Evolutionary conservation across 2,113 vertebrate genomes (phyloP).

Genomic region (Synodontis membranacea): DNA sequence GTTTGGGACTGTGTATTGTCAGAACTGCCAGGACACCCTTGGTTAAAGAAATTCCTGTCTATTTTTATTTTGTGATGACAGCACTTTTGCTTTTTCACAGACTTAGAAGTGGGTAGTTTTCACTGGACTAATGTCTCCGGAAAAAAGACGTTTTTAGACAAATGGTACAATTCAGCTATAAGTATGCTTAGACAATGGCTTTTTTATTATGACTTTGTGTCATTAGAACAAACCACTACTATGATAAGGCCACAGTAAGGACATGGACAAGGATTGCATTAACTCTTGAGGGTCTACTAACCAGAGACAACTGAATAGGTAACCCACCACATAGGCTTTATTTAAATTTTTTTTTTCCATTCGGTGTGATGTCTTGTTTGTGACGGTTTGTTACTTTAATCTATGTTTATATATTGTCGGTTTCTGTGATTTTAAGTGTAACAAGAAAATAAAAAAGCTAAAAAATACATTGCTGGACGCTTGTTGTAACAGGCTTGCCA

Average conservation of each 20-base stretch:
- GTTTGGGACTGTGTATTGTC: not conserved
- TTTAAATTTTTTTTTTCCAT: not conserved
- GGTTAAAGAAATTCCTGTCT: not conserved
- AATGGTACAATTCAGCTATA: not conserved
- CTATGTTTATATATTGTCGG: too few relatives aligned
- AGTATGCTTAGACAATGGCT: not conserved
- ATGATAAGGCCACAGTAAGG: not conserved
- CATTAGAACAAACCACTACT: not conserved
- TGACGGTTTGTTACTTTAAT: too few relatives aligned
- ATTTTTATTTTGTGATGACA: not conserved
- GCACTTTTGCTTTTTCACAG: not conserved
- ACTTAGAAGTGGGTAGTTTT: not conserved
- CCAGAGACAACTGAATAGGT: not conserved
- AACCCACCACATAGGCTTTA: not conserved
- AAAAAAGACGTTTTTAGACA: not conserved
- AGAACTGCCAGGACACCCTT: not conserved
- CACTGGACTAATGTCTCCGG: not conserved
- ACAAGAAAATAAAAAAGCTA: too few relatives aligned
- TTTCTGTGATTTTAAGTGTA: too few relatives aligned
- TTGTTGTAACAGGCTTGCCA: too few relatives aligned
- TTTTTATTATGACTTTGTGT: not conserved
- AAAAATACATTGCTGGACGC: too few relatives aligned
- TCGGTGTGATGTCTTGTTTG: not conserved
- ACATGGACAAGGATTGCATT: not conserved
- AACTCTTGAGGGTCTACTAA: not conserved